Base-by-base conservation (phyloP, 2,888 invertebrate genomes). In the Tanytarsus gracilentus region DNA sequence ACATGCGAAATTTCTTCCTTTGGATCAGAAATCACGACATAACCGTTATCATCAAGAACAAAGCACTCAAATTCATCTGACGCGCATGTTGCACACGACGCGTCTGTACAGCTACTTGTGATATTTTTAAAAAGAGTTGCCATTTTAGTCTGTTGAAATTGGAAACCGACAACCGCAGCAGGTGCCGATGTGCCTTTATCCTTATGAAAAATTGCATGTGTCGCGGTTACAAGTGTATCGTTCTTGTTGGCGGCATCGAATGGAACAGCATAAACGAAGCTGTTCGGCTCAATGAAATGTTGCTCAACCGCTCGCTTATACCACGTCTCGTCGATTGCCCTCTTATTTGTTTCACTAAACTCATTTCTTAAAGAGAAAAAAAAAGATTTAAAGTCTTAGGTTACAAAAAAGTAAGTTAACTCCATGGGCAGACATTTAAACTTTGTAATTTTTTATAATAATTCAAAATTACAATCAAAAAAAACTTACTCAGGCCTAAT, bases 11-110 rank as follows among this genome's bases (percentile, higher is more conserved):
- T 72, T 61, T 84, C 80, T n/a, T n/a, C n/a, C n/a, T n/a, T n/a
- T n/a, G n/a, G n/a, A 67, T 90, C 83, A 14, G 88, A 86, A n/a
- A 86, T 82, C 1, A 90, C 74, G 16, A 94, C 80, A 76, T 87
- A 95, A 3, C 91, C 95, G 68, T 93, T 90, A 71, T 89, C 90
- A 71, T 95, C 95, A 36, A 95, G 75, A 39, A 95, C 78, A 69
- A 83, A 94, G 68, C 94, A 94, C 63, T 86, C 85, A 69, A 87
- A 78, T 61, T 79, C 80, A 48, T 81, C 80, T 2, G 83, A 80
- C 33, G 77, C 78, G 67, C 85, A 85, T 0, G 82, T 78, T n/a
- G 71, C 64, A 65, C 82, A 82, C 1, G 36, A 49, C 26, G 23
- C 25, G 25, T 65, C 66, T 30, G 55, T 63, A 52, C 65, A 66